Evolutionary conservation across 2,797 vertebrate species (phyloP), one percentile per base, ranked within the genome.

Genomic region (Enteromius radiatus): DNA sequence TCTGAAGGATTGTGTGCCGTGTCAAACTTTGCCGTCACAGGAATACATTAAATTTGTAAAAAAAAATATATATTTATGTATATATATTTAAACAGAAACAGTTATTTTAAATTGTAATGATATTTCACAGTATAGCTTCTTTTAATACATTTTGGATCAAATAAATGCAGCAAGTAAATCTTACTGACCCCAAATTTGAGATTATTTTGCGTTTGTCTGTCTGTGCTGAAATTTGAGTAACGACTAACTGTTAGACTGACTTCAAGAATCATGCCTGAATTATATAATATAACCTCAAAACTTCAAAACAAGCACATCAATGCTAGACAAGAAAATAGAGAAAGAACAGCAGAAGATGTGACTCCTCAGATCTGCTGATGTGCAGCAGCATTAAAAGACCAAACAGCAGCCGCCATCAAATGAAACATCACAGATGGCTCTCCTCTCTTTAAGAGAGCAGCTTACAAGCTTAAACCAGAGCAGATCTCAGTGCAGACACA

Each of bases 261-360:
- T 68, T 28, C 23, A 65, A 31, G 7, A 43, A 9, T 31, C 90
- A 89, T 82, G 31, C 61, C 82, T 88, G 85, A 88, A 87, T 91
- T 91, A 90, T 90, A 83, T 89, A 93, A 82, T 26, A 89, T 86
- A 82, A 88, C 69, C 70, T 70, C 63, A 76, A 76, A 76, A 68
- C 64, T 89, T 87, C 87, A 82, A 70, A 88, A 90, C 82, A 85
- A 88, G 89, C 86, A 88, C 86, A 86, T 80, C 83, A 84, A 73
- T 82, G 33, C 78, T 87, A 86, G 88, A 67, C 6, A 67, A 88
- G 88, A 88, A 79, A 69, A 41, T 26, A 7, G 87, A 86, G 36
- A 64, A 65, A 47, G n/a, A 65, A 49, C 19, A 23, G 59, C 28
- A 64, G 21, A 52, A 17, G 15, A 63, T 45, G 11, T 36, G 41